Conservation (phyloP, 1,140 invertebrate genomes). For the Ephestia elutella region DNA sequence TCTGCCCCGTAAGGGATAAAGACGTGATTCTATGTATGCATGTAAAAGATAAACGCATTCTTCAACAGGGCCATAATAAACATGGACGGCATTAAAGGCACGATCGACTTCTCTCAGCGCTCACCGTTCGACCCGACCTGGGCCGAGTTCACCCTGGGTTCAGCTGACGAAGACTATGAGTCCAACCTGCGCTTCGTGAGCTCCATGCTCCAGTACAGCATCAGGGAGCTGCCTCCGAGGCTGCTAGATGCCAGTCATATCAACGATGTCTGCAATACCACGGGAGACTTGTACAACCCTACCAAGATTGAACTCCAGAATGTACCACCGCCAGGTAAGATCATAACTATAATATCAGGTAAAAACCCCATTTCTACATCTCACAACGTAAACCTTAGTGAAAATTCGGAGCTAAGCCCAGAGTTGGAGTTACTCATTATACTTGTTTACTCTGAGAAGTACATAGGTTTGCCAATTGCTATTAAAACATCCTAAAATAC, state of each 20-base stretch:
- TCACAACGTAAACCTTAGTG: no score
- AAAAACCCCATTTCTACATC: no score
- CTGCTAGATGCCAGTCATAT: constrained; percentile 69
- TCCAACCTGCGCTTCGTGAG: constrained; percentile 78
- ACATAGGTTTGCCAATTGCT: no score
- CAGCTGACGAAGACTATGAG: constrained; percentile 77
- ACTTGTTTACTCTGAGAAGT: no score
- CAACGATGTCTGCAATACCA: constrained; percentile 77
- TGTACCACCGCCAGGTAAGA: constrained; percentile 78
- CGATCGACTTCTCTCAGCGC: constrained; percentile 85
- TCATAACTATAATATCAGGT: no score
- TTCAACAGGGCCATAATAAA: constrained; percentile 81
- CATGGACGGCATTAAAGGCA: constrained; percentile 86
- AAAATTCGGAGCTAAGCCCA: no score
- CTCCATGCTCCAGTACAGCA: constrained; percentile 76
- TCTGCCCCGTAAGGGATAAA: no score
- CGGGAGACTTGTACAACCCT: constrained; percentile 83
- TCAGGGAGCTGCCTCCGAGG: constrained; percentile 81
- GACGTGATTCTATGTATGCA: no score
- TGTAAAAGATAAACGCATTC: no score
- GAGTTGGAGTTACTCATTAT: no score
- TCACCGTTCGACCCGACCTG: constrained; percentile 90
- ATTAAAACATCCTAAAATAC: no score
- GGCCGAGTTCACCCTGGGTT: constrained; percentile 82
- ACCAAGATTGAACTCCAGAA: constrained; percentile 73